Base-by-base conservation (phyloP, 2,797 vertebrate species). In the Falco rusticolus region DNA sequence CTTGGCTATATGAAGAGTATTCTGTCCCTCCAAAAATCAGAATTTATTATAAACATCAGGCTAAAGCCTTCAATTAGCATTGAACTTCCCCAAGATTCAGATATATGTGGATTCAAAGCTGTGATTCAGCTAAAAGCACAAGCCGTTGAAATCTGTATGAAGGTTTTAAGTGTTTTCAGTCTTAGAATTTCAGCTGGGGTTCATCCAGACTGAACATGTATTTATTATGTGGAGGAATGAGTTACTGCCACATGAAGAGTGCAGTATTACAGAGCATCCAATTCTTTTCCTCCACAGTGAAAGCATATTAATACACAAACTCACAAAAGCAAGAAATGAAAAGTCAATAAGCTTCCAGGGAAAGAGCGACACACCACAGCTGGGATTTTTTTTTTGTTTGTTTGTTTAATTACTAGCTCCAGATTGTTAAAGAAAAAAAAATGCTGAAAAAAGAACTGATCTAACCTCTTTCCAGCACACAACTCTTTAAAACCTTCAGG, bases 151-250 rank as follows among this genome's bases (percentile, higher is more conserved):
- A 88, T 69, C 54, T 29, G 16, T 48, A 60, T 60, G 61, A 85
- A 83, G 11, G 69, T 92, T 93, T 89, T 41, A 61, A 93, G 76
- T 29, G 24, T 65, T 93, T 80, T 77, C 25, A 68, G 64, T 51
- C 79, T 87, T 41, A 81, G 69, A 71, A 71, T 78, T 94, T 88
- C 77, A 90, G 26, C 18, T 91, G 94, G 72, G 82, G 16, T 61
- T 92, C 50, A 72, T 88, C 90, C 89, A 95, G 93, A 84, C 19
- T 34, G 54, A 76, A 69, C 5, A 5, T 41, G 50, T 76, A 93
- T 96, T 94, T 95, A 96, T 94, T 61, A 90, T 8, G 94, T 76
- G 91, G 69, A 94, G 37, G 39, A 84, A 92, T 79, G 74, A 94
- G 65, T 88, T 95, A 81, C 61, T 79, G 50, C 79, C 87, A 86